A percentile compares a stretch with the other conserved stretches of the same genome.
phyloP scores from a whole-genome alignment of 2,888 invertebrate genomes.

The Xestobium rufovillosum region DNA sequence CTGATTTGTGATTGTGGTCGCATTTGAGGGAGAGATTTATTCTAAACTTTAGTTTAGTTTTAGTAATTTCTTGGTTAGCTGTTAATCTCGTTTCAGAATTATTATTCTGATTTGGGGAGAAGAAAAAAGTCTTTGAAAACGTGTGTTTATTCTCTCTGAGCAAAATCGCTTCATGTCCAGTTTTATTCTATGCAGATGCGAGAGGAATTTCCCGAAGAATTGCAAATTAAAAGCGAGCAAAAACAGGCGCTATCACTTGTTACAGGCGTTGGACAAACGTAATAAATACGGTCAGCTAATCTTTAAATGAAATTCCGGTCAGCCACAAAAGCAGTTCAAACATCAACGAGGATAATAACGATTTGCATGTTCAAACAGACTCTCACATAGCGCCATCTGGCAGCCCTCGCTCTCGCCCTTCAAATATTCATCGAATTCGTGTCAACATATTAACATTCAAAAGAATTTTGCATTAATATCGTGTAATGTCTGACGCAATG shows the following conservation, averaged over 20 bases:
- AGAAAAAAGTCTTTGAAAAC: too few species aligned
- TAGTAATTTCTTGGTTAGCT: too few species aligned
- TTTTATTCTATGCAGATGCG: too few species aligned
- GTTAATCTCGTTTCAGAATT: too few species aligned
- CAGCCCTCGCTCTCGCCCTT: constrained; percentile 19
- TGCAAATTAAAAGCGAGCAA: too few species aligned
- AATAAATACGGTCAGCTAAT: constrained; percentile 36
- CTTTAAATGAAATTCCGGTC: constrained; percentile 37
- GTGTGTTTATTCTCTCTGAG: too few species aligned
- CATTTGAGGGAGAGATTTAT: too few species aligned
- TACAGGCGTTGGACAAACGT: constrained; percentile 31
- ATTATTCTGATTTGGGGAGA: too few species aligned
- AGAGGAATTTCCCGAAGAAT: too few species aligned
- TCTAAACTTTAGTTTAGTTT: too few species aligned
- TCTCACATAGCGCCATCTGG: constrained; percentile 12
- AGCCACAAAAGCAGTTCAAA: constrained; percentile 17
- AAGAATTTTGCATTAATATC: constrained; percentile 28
- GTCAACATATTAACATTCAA: constrained; percentile 32
- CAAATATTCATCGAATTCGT: constrained; percentile 26
- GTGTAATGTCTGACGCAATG: constrained; percentile 25
- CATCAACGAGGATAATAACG: constrained; percentile 6
- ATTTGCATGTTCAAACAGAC: constrained; percentile 29
- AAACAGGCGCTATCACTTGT: constrained; percentile 33
- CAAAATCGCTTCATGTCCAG: too few species aligned
- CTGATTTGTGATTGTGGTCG: too few species aligned